Conservation (phyloP, 2,797 vertebrate genomes). For the Falco peregrinus region DNA sequence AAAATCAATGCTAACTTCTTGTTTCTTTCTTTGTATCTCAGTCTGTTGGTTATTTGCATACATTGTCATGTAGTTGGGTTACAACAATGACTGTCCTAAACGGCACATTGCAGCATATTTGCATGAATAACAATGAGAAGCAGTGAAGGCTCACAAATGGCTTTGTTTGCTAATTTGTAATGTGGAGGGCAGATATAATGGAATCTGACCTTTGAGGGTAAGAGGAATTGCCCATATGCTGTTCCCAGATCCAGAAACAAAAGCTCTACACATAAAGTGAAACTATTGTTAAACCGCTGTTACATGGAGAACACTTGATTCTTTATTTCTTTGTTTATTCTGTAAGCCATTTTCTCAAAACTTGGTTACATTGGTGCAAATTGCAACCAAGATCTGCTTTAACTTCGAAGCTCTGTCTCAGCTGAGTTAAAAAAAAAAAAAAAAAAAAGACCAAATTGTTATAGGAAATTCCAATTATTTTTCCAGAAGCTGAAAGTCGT, state of each 20-base stretch:
- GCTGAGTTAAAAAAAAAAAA: neutral
- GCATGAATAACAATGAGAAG: conserved; percentile 47
- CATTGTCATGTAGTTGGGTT: neutral
- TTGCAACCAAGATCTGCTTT: conserved; percentile 4
- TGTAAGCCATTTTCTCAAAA: conserved; percentile 59
- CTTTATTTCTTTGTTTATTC: conserved; percentile 71
- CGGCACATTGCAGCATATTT: conserved; percentile 29
- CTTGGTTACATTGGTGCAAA: conserved; percentile 51
- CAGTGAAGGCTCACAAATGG: conserved; percentile 51
- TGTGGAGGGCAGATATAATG: conserved; percentile 59
- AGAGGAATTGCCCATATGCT: conserved; percentile 63
- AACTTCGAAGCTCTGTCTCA: neutral
- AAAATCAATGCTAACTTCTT: neutral
- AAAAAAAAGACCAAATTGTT: neutral
- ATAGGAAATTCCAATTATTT: conserved; percentile 24
- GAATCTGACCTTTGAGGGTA: conserved; percentile 67
- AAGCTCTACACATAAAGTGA: conserved; percentile 48
- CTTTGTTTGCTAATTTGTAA: conserved; percentile 67
- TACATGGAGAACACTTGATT: conserved; percentile 38
- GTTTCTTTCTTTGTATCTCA: neutral
- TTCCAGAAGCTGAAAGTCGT: neutral
- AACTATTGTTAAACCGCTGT: conserved; percentile 54
- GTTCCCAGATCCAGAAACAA: conserved; percentile 69
- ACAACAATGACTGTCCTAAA: conserved; percentile 16
- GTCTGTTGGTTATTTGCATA: neutral